Evolutionary conservation across 64 coral and sea anemone genomes (phyloP).

Genomic region (Actinia tenebrosa): DNA sequence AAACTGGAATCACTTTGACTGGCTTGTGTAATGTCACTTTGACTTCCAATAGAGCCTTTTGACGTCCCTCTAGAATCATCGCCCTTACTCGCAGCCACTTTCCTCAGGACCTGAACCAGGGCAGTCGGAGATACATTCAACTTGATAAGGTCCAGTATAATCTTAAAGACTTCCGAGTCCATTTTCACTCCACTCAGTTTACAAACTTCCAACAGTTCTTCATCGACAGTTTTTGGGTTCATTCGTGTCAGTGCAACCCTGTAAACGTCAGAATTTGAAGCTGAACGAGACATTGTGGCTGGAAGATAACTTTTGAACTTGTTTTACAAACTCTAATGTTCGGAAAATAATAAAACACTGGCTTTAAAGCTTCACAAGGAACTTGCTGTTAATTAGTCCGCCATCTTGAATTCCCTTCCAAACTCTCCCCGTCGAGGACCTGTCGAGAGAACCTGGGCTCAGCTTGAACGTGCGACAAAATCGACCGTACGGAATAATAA

Average conservation of each 20-base stretch:
- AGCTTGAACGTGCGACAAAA: neutral
- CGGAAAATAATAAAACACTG: neutral
- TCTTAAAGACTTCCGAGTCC: conserved; percentile 91
- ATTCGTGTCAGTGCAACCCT: conserved; percentile 67
- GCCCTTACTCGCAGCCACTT: conserved; percentile 64
- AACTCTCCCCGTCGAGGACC: neutral
- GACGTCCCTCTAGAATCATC: conserved; percentile 22
- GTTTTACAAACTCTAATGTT: neutral
- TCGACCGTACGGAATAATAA: too few relatives aligned
- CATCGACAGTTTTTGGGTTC: conserved; percentile 69
- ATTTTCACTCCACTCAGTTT: conserved; percentile 91
- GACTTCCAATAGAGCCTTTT: conserved; percentile 1
- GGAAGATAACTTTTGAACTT: neutral
- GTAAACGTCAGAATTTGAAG: conserved; percentile 70
- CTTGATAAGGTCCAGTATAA: conserved; percentile 91
- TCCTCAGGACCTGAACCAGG: conserved; percentile 82
- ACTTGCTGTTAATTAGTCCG: neutral
- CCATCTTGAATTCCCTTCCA: neutral
- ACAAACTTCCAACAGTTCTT: conserved; percentile 86
- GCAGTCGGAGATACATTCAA: conserved; percentile 87
- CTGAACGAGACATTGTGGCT: conserved; percentile 65
- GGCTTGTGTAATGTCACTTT: neutral
- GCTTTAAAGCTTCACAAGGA: neutral
- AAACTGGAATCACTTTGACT: neutral
- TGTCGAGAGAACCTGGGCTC: neutral